Conservation (phyloP, 2,113 vertebrate species). For the Perca flavescens region DNA sequence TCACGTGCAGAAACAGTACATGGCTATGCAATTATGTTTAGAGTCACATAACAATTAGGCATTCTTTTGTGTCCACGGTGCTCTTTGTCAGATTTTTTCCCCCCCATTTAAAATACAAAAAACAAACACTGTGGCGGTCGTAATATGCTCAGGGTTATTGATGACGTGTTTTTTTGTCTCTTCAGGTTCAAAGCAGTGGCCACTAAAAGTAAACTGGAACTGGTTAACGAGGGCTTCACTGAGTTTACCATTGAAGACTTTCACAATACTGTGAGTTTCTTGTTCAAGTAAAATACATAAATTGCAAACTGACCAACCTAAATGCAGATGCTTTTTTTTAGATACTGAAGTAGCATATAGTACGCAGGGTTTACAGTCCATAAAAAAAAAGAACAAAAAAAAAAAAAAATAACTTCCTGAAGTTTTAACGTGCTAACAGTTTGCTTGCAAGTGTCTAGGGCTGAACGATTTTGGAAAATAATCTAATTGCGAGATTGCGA, state of each 20-base stretch:
- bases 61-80: neutral
- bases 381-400: too few relatives aligned
- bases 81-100: neutral
- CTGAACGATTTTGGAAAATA: too few relatives aligned
- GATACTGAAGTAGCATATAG: neutral
- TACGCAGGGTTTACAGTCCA: too few relatives aligned
- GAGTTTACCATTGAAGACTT: conserved; percentile 97
- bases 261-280: conserved; percentile 91
- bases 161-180: neutral
- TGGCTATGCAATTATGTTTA: neutral
- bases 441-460: too few relatives aligned
- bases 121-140: too few relatives aligned
- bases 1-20: neutral
- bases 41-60: neutral
- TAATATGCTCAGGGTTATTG: neutral
- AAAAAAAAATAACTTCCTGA: too few relatives aligned
- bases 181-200: conserved; percentile 93
- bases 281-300: neutral
- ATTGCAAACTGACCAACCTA: neutral
- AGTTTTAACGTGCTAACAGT: too few relatives aligned
- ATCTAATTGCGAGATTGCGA: too few relatives aligned
- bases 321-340: neutral
- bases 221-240: conserved; percentile 93
- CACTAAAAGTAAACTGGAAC: conserved; percentile 92
- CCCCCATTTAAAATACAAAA: neutral